Conservation (phyloP, 2,113 vertebrate genomes). For the Datnioides undecimradiatus region DNA sequence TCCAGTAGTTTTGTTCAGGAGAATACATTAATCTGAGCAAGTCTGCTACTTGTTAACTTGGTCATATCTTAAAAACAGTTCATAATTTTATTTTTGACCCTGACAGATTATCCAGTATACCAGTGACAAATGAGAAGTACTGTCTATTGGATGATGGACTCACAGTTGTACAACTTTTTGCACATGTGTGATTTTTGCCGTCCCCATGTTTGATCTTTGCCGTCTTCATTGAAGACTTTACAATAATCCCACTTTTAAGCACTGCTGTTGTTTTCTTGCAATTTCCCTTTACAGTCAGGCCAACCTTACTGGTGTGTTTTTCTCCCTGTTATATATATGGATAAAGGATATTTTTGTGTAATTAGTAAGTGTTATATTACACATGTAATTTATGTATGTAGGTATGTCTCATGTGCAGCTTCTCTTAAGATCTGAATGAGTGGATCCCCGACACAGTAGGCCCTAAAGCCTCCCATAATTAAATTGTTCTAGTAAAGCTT, state of each 20-base stretch:
- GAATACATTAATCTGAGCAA: background rate
- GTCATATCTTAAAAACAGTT: background rate
- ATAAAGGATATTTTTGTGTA: background rate
- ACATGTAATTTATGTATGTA: constrained; percentile 10
- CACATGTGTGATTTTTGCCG: background rate
- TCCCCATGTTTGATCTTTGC: background rate
- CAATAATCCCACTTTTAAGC: background rate
- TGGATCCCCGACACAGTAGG: constrained; percentile 47
- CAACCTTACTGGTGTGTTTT: background rate
- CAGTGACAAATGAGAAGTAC: background rate
- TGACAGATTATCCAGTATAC: background rate
- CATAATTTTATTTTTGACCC: background rate
- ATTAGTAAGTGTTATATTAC: constrained; percentile 21
- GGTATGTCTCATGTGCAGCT: constrained; percentile 31
- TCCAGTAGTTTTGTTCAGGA: constrained; percentile 7
- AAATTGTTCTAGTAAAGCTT: constrained; percentile 82
- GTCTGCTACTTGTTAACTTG: background rate
- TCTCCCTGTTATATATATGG: constrained; percentile 10
- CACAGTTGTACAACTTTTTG: background rate
- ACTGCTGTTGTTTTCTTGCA: background rate
- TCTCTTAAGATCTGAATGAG: constrained; percentile 46
- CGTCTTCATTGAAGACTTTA: background rate
- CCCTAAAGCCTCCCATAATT: constrained; percentile 72
- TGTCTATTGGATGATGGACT: background rate
- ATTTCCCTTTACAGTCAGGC: constrained; percentile 1